Evolutionary conservation across 2,888 invertebrate genomes (phyloP).

Genomic region (Merodon equestris): DNA sequence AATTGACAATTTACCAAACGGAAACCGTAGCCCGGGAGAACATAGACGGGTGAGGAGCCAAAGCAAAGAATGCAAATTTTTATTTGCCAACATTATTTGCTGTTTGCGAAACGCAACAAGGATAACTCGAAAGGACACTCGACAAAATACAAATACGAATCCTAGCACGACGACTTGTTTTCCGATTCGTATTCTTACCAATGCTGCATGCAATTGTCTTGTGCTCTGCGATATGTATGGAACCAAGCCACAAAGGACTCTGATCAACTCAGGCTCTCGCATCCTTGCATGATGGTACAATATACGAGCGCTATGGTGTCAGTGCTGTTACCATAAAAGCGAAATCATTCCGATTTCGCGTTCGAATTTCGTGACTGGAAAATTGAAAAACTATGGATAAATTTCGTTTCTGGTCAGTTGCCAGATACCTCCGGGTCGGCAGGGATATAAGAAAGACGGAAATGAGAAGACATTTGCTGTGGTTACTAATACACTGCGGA

Average conservation of each 20-base stretch:
- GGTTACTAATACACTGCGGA: no score
- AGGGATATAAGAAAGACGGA: conserved; percentile 2
- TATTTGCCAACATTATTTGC: conserved; percentile 57
- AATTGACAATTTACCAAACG: conserved; percentile 9
- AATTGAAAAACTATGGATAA: conserved; percentile 63
- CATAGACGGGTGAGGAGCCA: conserved; percentile 20
- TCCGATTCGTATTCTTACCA: not conserved
- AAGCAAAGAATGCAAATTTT: conserved; percentile 57
- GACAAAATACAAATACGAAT: conserved; percentile 44
- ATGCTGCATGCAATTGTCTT: not conserved
- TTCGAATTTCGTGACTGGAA: conserved; percentile 64
- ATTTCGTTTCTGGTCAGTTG: conserved; percentile 62
- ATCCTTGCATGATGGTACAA: no score
- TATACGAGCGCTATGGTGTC: no score
- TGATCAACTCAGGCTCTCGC: no score
- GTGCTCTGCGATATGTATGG: no score
- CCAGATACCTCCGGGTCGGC: conserved; percentile 20
- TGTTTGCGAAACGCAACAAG: conserved; percentile 52
- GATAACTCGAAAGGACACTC: conserved; percentile 51
- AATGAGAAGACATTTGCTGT: conserved; percentile 47
- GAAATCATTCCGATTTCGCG: conserved; percentile 45
- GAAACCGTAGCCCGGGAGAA: not conserved
- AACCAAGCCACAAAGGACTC: conserved; percentile 41
- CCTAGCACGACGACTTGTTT: conserved; percentile 17
- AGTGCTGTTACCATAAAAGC: conserved; percentile 14